A percentile compares a stretch with the other conserved stretches of the same genome.
These are phyloP conservation scores for Triops longicaudatus DNA, from an alignment of 1,140 invertebrate genomes.

Conservation along the genomic window DNA sequence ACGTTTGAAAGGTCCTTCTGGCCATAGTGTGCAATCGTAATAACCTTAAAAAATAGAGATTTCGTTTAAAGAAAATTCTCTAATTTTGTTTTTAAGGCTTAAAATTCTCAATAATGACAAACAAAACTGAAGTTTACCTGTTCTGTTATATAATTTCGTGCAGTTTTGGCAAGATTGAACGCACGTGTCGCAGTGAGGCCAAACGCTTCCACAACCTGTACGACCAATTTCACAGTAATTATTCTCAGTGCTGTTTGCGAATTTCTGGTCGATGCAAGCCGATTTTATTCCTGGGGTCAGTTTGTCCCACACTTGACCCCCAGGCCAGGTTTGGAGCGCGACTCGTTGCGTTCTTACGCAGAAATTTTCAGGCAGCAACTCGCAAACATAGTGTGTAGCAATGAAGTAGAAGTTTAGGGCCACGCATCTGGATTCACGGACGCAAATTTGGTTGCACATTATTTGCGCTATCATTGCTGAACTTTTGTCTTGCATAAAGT, in stretches of 20 bases:
- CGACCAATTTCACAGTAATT: background rate
- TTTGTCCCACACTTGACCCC: background rate
- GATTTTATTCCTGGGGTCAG: background rate
- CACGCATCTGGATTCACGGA: no score
- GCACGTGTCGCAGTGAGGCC: background rate
- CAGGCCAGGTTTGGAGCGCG: background rate
- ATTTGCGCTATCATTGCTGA: background rate
- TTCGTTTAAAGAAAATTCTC: no score
- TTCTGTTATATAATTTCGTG: background rate
- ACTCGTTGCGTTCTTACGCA: no score
- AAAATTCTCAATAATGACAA: background rate
- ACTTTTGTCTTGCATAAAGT: no score
- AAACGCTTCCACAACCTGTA: background rate
- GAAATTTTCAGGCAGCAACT: no score
- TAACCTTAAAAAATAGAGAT: background rate
- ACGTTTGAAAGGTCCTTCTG: background rate
- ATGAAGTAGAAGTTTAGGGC: no score
- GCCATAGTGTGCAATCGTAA: background rate
- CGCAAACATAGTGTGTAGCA: no score
- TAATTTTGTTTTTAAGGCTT: background rate
- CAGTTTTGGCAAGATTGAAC: background rate
- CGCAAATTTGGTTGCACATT: no score
- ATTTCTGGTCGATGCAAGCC: background rate
- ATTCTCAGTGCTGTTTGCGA: background rate
- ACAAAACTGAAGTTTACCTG: no score